Evolutionary conservation across 2,888 invertebrate genomes (phyloP).

Genomic region (Diarsia brunnea): DNA sequence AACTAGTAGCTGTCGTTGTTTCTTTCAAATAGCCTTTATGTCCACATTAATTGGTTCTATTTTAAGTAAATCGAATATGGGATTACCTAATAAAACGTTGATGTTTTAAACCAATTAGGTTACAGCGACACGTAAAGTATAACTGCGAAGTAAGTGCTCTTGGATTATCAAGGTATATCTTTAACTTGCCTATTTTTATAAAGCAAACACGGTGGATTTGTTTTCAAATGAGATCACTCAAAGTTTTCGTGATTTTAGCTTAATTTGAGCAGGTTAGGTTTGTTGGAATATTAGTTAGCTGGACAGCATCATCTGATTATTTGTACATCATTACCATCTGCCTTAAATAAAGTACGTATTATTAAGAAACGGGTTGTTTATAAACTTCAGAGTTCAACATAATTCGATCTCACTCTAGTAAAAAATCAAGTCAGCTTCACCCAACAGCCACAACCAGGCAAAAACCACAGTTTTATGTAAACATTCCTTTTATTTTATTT

Average conservation of each 20-base stretch:
- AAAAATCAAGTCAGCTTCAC: background rate
- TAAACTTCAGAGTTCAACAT: background rate
- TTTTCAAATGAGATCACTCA: background rate
- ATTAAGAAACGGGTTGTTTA: background rate
- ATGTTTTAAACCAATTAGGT: too few species aligned
- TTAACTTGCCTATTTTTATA: too few species aligned
- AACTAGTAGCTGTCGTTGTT: background rate
- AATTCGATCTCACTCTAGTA: background rate
- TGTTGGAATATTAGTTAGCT: background rate
- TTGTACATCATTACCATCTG: background rate
- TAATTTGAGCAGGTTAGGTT: background rate
- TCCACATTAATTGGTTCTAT: too few species aligned
- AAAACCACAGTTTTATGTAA: slow-evolving; percentile 37
- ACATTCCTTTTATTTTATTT: too few species aligned
- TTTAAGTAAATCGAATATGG: too few species aligned
- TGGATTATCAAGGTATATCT: too few species aligned
- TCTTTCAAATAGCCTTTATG: background rate
- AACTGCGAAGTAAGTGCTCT: too few species aligned
- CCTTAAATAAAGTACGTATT: background rate
- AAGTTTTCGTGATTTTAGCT: background rate
- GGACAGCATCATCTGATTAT: background rate
- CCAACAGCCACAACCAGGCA: background rate
- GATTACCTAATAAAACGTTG: too few species aligned
- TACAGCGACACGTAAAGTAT: too few species aligned
- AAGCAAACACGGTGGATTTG: background rate